Base-by-base conservation (phyloP, 2,888 invertebrate genomes). In the Caenorhabditis sp. region DNA sequence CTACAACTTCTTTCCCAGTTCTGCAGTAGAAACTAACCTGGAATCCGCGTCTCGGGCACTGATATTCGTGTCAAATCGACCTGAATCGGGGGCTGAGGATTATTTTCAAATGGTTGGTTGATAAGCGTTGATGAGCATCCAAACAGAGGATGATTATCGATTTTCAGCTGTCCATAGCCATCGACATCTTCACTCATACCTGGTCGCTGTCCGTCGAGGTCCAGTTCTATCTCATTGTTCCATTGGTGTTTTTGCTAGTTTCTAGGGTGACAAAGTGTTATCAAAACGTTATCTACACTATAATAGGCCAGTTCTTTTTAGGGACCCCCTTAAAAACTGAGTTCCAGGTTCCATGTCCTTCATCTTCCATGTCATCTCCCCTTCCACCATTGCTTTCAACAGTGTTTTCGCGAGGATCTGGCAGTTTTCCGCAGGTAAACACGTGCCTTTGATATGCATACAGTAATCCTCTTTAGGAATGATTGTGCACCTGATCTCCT, bases 181-280 rank as follows among this genome's bases (percentile, higher is more conserved):
- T 77, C 15, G 68, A 77, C 58, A 55, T 77, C 13, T 77, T 77
- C 56, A 60, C 69, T 11, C 77, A 77, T 28, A 77, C 77, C 1
- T 77, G 77, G 77, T 78, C 77, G 4, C 40, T 78, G 20, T 69
- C 77, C 8, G 77, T 78, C 6, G 77, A 78, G 62, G 55, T 78
- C 6, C 77, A 78, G 26, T 78, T 78, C 62, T 78, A 78, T 35
- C 35, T 70, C 18, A 24, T 78, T 2, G 51, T 70, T 20, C 77
- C 77, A 3, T 32, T 77, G 35, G 58, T 77, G 32, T 32, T 32
- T 3, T 69, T 69, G 26, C 37, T 69, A 5, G 15, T 69, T 2
- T 8, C 11, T 40, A 8, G 13, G 13, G 9, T 40, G 6, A 5
- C 13, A 8, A 40, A 13, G 40, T 13, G 13, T 40, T 5, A 5